A percentile compares a stretch with the other conserved stretches of the same genome.
phyloP scores from a whole-genome alignment of 1,140 invertebrate genomes.

The Medauroidea extradentata region DNA sequence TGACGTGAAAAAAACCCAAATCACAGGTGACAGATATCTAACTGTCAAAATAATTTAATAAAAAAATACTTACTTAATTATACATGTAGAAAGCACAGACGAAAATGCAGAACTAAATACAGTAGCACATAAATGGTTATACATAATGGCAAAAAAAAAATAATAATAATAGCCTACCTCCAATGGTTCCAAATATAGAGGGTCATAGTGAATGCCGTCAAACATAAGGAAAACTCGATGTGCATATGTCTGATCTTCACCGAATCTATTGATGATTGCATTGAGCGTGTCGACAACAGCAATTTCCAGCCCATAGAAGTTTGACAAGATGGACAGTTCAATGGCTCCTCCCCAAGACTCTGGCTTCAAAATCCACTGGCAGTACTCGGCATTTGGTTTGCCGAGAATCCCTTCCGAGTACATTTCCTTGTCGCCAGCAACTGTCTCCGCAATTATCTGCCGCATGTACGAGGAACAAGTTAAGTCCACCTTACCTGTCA shows the following conservation, averaged over 20 bases:
- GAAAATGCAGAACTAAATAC: too few species aligned
- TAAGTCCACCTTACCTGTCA: constrained; percentile 66
- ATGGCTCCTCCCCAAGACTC: constrained; percentile 95
- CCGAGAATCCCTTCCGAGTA: constrained; percentile 87
- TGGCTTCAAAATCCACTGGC: constrained; percentile 76
- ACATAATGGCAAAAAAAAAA: not conserved
- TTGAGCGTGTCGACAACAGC: constrained; percentile 90
- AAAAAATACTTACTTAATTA: too few species aligned
- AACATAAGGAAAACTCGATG: constrained; percentile 86
- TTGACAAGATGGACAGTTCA: constrained; percentile 84
- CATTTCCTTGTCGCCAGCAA: constrained; percentile 66
- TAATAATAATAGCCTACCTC: constrained; percentile 43
- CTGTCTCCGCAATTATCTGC: constrained; percentile 79
- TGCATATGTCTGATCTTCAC: constrained; percentile 84
- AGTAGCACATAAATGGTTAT: too few species aligned
- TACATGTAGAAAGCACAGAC: too few species aligned
- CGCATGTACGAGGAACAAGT: constrained; percentile 68
- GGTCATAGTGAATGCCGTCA: constrained; percentile 96
- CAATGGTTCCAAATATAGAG: constrained; percentile 76
- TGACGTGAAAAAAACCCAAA: too few species aligned
- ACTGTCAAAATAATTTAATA: too few species aligned
- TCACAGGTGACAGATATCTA: too few species aligned
- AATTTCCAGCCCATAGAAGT: constrained; percentile 87
- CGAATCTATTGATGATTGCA: constrained; percentile 86
- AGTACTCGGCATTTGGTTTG: constrained; percentile 80